These are phyloP conservation scores for Luperina nickerlii DNA, from an alignment of 2,888 invertebrate species.

Conservation along the genomic window DNA sequence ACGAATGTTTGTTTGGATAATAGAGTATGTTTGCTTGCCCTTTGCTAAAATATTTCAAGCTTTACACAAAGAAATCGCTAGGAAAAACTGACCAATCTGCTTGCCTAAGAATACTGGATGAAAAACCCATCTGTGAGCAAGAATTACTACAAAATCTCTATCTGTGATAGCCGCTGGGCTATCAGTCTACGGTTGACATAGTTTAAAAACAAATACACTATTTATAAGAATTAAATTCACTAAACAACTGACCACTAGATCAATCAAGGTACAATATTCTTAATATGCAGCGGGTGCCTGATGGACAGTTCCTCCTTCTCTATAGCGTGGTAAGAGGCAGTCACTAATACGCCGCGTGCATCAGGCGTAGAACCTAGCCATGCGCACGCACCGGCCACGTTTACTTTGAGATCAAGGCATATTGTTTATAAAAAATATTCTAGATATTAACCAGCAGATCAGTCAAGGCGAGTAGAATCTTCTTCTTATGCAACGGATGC, in stretches of 20 bases:
- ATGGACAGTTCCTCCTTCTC: conserved; percentile 95
- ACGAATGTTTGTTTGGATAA: background rate
- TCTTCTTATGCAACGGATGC: conserved; percentile 92
- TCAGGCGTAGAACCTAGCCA: conserved; percentile 95
- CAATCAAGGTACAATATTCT: conserved; percentile 92
- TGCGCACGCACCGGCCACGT: conserved; percentile 94
- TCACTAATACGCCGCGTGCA: conserved; percentile 92
- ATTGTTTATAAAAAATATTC: too few species aligned
- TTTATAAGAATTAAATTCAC: background rate
- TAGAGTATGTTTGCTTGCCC: background rate
- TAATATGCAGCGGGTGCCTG: conserved; percentile 92
- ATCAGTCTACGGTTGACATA: background rate
- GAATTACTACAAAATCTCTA: background rate
- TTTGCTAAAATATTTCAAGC: background rate
- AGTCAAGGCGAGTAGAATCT: conserved; percentile 92
- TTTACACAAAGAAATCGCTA: background rate
- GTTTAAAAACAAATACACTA: background rate
- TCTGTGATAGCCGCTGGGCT: background rate
- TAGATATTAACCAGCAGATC: too few species aligned
- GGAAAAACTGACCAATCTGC: background rate
- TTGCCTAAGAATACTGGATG: background rate
- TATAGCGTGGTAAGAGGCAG: conserved; percentile 94
- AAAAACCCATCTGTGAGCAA: background rate
- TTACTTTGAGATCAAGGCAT: conserved; percentile 91
- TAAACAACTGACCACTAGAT: too few species aligned